Percentiles rank a stretch among this genome's conserved stretches.
phyloP scores from a whole-genome alignment of 1,140 invertebrate genomes.

The Meloidogyne floridensis region DNA sequence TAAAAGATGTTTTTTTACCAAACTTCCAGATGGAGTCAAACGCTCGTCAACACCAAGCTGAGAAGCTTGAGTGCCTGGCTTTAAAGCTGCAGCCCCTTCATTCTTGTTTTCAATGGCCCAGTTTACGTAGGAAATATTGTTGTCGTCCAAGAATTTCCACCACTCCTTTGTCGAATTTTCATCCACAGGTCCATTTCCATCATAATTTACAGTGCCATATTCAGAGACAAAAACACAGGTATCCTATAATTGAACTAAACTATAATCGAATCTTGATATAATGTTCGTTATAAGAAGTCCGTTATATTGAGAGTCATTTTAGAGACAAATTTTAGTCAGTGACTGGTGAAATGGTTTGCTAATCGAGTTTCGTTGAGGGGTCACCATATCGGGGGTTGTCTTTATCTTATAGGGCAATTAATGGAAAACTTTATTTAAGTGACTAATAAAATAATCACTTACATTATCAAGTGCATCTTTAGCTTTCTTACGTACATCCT shows the following conservation, averaged over 20 bases:
- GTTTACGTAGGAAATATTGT: constrained; percentile 25
- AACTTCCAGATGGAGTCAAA: background rate
- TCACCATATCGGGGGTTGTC: too few relatives aligned
- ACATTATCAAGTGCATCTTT: background rate
- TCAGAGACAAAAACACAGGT: constrained; percentile 7
- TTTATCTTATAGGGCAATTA: too few relatives aligned
- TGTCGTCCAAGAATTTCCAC: constrained; percentile 34
- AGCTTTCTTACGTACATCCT: background rate
- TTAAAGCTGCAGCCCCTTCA: constrained; percentile 13
- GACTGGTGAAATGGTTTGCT: too few relatives aligned
- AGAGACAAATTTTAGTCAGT: too few relatives aligned
- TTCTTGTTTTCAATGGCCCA: constrained; percentile 17
- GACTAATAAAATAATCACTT: background rate
- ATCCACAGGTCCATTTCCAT: constrained; percentile 18
- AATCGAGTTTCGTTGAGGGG: too few relatives aligned
- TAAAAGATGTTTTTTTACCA: background rate
- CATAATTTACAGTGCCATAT: constrained; percentile 18
- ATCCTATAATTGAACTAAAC: background rate
- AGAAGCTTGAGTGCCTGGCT: constrained; percentile 2
- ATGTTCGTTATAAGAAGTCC: too few relatives aligned
- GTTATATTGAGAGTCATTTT: too few relatives aligned
- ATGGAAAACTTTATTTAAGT: too few relatives aligned
- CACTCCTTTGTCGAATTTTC: constrained; percentile 15
- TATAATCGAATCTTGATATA: too few relatives aligned
- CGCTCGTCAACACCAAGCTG: background rate